Base-by-base conservation (phyloP, 2,113 vertebrate species). In the Protobothrops mucrosquamatus region DNA sequence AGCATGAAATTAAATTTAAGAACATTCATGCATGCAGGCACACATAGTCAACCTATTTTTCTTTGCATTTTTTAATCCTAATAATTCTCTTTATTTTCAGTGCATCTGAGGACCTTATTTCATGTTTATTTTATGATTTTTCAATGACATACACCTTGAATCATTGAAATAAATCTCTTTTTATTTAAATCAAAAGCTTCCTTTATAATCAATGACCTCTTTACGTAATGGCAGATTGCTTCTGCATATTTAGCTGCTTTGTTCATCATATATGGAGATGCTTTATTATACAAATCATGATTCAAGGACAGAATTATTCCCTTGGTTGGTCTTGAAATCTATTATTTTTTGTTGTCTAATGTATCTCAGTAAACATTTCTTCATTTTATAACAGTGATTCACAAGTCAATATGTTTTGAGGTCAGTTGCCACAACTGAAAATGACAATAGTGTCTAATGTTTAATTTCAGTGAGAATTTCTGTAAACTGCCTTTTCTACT, bases 401-500 rank as follows among this genome's bases (percentile, higher is more conserved):
- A 0, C 94, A 95, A 87, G 91, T 92, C 94, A 12, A 54, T 52
- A 89, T 95, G 96, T 96, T 96, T 92, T 96, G 88, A 87, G 46
- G 51, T 96, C 64, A 91, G 97, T 96, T 97, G 94, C 95, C 95
- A 48, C 93, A 93, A 96, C 97, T 97, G 91, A 96, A 94, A 97
- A 97, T 94, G 87, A 94, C 95, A 96, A 92, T 95, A 94, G 95
- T 94, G 87, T 91, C 95, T 94, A 87, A 92, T 96, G 94, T 97
- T 97, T 96, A 96, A 97, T 95, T 97, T 97, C 97, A 97, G 93
- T 94, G 93, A 94, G 94, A 96, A 96, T 97, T 97, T 96, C 95
- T 98, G 95, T 94, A 94, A 98, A 94, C 92, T 93, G 93, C 96
- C 69, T 91, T 97, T 97, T 95, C 95, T 95, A 95, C 92, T 97